Percentiles rank a stretch among this genome's conserved stretches.
Evolutionary conservation across 2,113 vertebrate species (phyloP).

Genomic region (Lampris incognitus): DNA sequence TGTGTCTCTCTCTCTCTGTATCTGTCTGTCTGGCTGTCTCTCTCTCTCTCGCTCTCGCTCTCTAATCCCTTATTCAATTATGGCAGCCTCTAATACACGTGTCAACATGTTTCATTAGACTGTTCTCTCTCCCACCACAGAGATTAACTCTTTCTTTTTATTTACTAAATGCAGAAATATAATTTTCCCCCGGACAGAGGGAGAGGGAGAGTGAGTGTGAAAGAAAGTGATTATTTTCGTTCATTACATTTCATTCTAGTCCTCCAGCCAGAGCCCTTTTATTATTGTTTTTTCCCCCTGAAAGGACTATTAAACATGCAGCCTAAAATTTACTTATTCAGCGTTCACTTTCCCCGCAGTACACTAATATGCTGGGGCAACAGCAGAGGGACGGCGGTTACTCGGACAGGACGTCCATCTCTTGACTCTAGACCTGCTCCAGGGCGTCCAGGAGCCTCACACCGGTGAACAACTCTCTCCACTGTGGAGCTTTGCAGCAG

Average conservation of each 20-base stretch:
- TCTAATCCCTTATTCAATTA: slow-evolving; percentile 77
- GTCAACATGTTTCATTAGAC: slow-evolving; percentile 78
- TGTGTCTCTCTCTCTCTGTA: no score
- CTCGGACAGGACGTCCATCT: slow-evolving; percentile 35
- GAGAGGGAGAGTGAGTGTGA: slow-evolving; percentile 27
- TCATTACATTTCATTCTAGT: slow-evolving; percentile 59
- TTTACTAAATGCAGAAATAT: slow-evolving; percentile 72
- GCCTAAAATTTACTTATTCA: slow-evolving; percentile 58
- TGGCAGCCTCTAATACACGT: slow-evolving; percentile 67
- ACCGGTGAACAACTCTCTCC: slow-evolving; percentile 20
- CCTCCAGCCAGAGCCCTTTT: slow-evolving; percentile 23
- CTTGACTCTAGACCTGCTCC: slow-evolving; percentile 36
- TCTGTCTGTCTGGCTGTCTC: no score
- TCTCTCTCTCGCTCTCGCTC: slow-evolving; percentile 1
- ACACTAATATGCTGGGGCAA: slow-evolving; percentile 59
- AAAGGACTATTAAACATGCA: slow-evolving; percentile 64
- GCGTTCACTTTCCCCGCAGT: slow-evolving; percentile 58
- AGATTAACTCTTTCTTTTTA: slow-evolving; percentile 72
- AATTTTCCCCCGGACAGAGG: slow-evolving; percentile 59
- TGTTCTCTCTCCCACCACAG: slow-evolving; percentile 53
- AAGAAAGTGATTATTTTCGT: slow-evolving; percentile 63
- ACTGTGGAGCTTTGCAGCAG: no score
- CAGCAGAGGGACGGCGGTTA: slow-evolving; percentile 28
- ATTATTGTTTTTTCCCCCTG: slow-evolving; percentile 1
- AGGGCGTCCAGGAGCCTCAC: slow-evolving; percentile 18